Evolutionary conservation across 2,888 invertebrate genomes (phyloP).

Genomic region (Nomada ferruginata): DNA sequence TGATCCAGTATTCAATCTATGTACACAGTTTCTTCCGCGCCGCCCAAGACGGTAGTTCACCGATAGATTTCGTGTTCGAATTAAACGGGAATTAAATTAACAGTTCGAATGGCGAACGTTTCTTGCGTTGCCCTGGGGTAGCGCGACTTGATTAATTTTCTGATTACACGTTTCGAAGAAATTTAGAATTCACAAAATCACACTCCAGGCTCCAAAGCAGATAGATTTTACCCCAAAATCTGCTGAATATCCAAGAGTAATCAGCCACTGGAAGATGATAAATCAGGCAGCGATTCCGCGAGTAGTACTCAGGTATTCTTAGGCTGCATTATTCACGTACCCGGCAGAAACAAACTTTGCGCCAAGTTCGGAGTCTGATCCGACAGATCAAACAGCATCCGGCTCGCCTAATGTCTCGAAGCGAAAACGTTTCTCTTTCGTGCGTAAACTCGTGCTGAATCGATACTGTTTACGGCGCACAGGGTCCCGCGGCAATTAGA

Average conservation of each 20-base stretch:
- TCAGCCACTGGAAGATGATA: constrained; percentile 21
- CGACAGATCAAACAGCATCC: constrained; percentile 35
- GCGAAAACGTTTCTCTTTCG: constrained; percentile 8
- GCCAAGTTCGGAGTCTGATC: constrained; percentile 20
- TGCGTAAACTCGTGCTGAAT: constrained; percentile 1
- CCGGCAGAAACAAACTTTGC: constrained; percentile 25
- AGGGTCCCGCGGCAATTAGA: constrained; percentile 63
- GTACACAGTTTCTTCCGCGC: constrained; percentile 44
- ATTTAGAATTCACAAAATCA: no score
- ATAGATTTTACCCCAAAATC: background rate
- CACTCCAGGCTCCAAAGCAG: no score
- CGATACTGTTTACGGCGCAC: constrained; percentile 53
- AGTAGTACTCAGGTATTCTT: constrained; percentile 15
- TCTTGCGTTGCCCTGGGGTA: background rate
- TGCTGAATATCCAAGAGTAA: constrained; percentile 4
- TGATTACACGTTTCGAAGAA: background rate
- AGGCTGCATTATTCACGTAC: constrained; percentile 30
- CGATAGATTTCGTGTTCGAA: constrained; percentile 23
- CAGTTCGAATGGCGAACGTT: constrained; percentile 9
- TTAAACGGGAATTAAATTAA: constrained; percentile 14
- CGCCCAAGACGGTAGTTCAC: background rate
- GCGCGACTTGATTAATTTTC: constrained; percentile 1
- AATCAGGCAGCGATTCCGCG: constrained; percentile 29
- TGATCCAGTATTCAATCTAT: constrained; percentile 8
- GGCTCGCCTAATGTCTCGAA: background rate